Evolutionary conservation across 2,888 invertebrate species (phyloP).

Genomic region (Lithophane socia): DNA sequence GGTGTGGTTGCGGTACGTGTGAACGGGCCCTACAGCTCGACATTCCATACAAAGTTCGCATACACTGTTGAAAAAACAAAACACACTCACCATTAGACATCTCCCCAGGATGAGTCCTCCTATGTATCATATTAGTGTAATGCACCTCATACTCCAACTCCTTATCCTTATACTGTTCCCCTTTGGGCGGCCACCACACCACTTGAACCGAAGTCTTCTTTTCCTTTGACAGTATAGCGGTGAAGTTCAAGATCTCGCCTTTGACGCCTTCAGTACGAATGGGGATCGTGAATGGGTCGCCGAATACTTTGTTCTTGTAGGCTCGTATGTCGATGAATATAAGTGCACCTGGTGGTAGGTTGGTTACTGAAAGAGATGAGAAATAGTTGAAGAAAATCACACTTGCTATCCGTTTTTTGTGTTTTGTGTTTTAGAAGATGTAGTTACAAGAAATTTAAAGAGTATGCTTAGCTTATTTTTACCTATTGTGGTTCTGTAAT

Average conservation of each 20-base stretch:
- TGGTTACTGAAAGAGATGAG: conserved; percentile 81
- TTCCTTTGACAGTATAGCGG: conserved; percentile 88
- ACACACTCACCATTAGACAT: conserved; percentile 89
- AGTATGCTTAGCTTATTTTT: too few relatives aligned
- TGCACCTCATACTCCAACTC: conserved; percentile 92
- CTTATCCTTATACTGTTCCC: conserved; percentile 84
- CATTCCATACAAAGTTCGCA: not conserved
- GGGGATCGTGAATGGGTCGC: conserved; percentile 87
- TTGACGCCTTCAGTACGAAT: conserved; percentile 87
- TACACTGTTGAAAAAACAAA: not conserved
- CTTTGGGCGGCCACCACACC: conserved; percentile 92
- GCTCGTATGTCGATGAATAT: conserved; percentile 91
- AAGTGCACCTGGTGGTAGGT: conserved; percentile 89
- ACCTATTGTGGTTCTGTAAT: too few relatives aligned
- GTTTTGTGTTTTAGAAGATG: too few relatives aligned
- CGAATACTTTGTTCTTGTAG: conserved; percentile 90
- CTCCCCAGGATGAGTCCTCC: conserved; percentile 82
- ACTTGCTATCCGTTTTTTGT: not conserved
- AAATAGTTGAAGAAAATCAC: not conserved
- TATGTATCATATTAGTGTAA: conserved; percentile 90
- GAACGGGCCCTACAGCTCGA: too few relatives aligned
- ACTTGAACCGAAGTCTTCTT: conserved; percentile 92
- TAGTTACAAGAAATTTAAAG: too few relatives aligned
- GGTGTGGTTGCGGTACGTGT: too few relatives aligned
- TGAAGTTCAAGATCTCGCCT: conserved; percentile 88